Conservation (phyloP, 2,113 vertebrate species). For the Phoenicopterus ruber region DNA sequence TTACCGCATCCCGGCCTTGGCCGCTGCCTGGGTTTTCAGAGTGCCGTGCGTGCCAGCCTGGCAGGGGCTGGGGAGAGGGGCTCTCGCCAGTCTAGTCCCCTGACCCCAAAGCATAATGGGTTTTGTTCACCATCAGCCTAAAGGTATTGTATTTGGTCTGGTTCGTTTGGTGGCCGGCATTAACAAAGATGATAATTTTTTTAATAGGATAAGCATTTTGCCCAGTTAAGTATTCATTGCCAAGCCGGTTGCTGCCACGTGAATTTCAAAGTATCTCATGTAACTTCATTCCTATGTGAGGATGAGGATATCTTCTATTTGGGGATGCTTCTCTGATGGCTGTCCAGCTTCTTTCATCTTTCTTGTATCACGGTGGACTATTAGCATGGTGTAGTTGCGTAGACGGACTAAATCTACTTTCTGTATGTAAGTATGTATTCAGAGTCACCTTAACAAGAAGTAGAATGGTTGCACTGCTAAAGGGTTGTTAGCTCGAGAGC, state of each 20-base stretch:
- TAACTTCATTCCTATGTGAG: background rate
- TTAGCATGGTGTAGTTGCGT: background rate
- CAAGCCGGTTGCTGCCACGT: background rate
- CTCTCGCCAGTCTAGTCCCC: background rate
- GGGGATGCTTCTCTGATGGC: background rate
- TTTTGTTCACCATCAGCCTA: background rate
- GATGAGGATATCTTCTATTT: background rate
- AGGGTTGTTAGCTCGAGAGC: background rate
- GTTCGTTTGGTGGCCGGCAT: background rate
- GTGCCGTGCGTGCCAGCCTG: background rate
- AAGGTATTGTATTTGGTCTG: background rate
- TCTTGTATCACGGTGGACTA: background rate
- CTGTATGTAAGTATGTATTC: background rate
- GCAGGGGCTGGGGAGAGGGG: background rate
- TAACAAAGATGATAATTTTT: background rate
- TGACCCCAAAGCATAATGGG: background rate
- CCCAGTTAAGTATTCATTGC: background rate
- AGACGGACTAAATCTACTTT: background rate
- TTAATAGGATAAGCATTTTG: background rate
- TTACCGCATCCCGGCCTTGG: background rate
- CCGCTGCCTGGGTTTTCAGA: background rate
- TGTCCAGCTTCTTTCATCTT: background rate
- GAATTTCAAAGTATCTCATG: background rate
- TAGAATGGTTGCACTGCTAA: background rate
- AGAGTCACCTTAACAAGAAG: conserved; percentile 5